Evolutionary conservation across 2,113 vertebrate genomes (phyloP), one percentile per base, ranked within the genome.

Genomic region (Cromileptes altivelis): DNA sequence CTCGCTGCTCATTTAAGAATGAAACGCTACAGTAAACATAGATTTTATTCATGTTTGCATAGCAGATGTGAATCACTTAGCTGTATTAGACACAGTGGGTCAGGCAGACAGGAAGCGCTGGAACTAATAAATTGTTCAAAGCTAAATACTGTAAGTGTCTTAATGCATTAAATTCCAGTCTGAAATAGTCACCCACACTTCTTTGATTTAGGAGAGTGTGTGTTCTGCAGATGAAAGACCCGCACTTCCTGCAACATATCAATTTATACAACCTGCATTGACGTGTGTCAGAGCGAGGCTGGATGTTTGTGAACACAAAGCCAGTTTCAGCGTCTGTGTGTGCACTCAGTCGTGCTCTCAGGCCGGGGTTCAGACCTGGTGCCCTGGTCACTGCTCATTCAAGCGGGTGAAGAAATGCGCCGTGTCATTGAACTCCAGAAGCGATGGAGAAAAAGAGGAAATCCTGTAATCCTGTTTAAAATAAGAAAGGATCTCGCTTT

Each of bases 401-500:
- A 85, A 77, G 78, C 58, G 63, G 45, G 61, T 53, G 76, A 64
- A 64, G 61, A 69, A 89, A 71, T 68, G 12, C 11, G 40, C 78
- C 50, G 53, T 81, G 81, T 89, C 75, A 75, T 50, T 83, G 72
- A 91, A 76, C 86, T 83, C 73, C 75, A 69, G 75, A 70, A 74
- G 74, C 55, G 18, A 33, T 19, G 56, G 40, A 63, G 64, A 55
- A 10, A 87, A 86, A 81, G 47, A 84, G 75, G 87, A 93, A 94
- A 91, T 91, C 81, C 87, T 86, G 62, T 90, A 89, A 93, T 92
- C 89, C 90, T 62, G 77, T 91, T 90, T 76, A 88, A 85, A 90
- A 85, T 63, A 85, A 82, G 78, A 83, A 75, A 61, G 70, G 70
- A 90, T 83, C 70, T 74, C 80, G 64, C 85, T 94, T 92, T 91